Evolutionary conservation across 2,888 invertebrate species (phyloP), one percentile per base, ranked within the genome.

Genomic region (Aproaerema taeniolella): DNA sequence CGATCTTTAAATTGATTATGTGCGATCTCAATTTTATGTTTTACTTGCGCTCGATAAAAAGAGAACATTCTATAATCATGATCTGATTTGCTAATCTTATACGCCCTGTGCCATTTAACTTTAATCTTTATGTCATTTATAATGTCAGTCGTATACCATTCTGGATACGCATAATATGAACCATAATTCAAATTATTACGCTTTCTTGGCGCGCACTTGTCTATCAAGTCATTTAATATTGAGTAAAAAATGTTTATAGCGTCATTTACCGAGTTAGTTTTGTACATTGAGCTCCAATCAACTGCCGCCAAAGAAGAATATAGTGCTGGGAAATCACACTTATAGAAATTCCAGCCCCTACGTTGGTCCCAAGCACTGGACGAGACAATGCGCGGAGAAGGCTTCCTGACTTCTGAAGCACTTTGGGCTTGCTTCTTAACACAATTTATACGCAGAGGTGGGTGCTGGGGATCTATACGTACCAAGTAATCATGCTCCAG

Each of bases 311-410:
- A 16, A 5, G 30, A 30, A 9, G 9, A 1, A 33, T 47, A 51
- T 17, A 50, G 15, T 10, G 8, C 10, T 7, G 24, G 6, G 28
- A 39, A 52, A 32, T 50, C 44, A 5, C 43, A 41, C 31, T 47
- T 53, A 24, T 32, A 10, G 16, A 50, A 51, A 32, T 53, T 51
- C 48, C 49, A 53, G 10, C 32, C 20, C 10, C 10, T 9, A 7
- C 10, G 5, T n/a, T 28, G 10, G 3, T 28, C 10, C 3, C 10
- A 3, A 3, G 5, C 2, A 10, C 10, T 28, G 8, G 10, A 28
- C 28, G 3, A 8, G 8, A 7, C 8, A 28, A 3, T 8, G n/a
- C 3, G 5, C 3, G 10, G 28, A 2, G 10, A 28, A 7, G 3
- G 28, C n/a, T 10, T 7, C 28, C 3, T 10, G 8, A 11, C 11